A percentile compares a stretch with the other conserved stretches of the same genome.
These are phyloP conservation scores for Orthosia gothica DNA, from an alignment of 2,888 invertebrate species.

Conservation along the genomic window DNA sequence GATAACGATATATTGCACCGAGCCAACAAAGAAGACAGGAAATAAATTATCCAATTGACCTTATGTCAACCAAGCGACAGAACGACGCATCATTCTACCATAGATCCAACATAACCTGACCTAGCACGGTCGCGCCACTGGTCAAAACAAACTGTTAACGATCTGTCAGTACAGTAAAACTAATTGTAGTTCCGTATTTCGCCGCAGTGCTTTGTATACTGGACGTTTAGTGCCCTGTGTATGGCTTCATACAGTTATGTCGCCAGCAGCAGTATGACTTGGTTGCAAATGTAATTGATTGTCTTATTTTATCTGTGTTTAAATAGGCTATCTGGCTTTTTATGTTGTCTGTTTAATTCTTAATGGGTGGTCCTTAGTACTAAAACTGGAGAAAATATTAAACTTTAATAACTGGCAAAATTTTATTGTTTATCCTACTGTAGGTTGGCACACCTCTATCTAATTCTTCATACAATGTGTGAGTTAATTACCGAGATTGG, in stretches of 20 bases:
- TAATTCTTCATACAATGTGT: background rate
- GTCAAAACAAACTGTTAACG: background rate
- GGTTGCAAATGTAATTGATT: constrained; percentile 39
- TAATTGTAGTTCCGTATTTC: background rate
- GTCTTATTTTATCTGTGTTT: constrained; percentile 5
- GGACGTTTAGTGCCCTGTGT: constrained; percentile 9
- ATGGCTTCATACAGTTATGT: constrained; percentile 59
- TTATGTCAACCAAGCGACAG: constrained; percentile 22
- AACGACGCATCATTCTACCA: constrained; percentile 17
- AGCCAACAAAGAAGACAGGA: constrained; percentile 42
- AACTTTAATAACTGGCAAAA: background rate
- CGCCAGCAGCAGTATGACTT: constrained; percentile 34
- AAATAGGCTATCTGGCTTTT: background rate
- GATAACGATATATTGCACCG: constrained; percentile 10
- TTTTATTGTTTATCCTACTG: background rate
- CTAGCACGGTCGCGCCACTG: constrained; percentile 5
- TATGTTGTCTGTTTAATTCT: background rate
- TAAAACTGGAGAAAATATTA: background rate
- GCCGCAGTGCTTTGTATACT: background rate
- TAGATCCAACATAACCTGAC: constrained; percentile 1
- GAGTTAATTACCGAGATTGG: too few relatives aligned
- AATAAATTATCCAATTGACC: constrained; percentile 70
- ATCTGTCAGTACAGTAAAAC: background rate
- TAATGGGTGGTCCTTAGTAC: background rate
- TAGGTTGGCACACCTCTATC: background rate